phyloP scores from a whole-genome alignment of 2,113 vertebrate species.

The Rhea americana region DNA sequence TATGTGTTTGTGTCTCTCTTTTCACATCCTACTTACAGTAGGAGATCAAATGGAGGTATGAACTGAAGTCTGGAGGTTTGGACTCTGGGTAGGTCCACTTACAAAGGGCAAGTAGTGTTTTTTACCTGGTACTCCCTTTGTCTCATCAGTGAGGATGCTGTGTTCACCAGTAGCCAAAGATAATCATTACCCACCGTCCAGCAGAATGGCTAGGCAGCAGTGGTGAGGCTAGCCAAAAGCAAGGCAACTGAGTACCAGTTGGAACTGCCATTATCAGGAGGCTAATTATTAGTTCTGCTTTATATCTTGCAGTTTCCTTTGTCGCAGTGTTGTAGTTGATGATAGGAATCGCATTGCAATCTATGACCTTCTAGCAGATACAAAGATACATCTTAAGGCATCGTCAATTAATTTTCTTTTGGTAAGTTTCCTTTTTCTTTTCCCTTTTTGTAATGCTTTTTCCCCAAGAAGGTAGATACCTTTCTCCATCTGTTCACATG shows the following conservation, averaged over 20 bases:
- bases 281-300: neutral
- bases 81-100: neutral
- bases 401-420: constrained; percentile 79
- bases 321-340: constrained; percentile 86
- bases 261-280: neutral
- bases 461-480: neutral
- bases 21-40: neutral
- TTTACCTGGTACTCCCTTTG: fast-evolving
- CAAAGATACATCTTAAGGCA: constrained; percentile 76
- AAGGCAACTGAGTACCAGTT: neutral
- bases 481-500: neutral
- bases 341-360: constrained; percentile 72
- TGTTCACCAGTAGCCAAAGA: neutral
- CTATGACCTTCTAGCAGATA: constrained; percentile 78
- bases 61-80: neutral
- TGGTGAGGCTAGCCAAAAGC: neutral
- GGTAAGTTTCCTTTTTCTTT: constrained; percentile 75
- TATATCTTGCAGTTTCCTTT: constrained; percentile 81
- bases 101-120: neutral
- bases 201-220: neutral
- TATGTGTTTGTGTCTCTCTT: neutral
- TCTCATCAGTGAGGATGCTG: fast-evolving
- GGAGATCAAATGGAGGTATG: neutral
- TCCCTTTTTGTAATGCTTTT: neutral
- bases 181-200: neutral